A percentile compares a stretch with the other conserved stretches of the same genome.
Conservation (phyloP, 64 coral and sea anemone genomes). For the Exaiptasia diaphana region DNA sequence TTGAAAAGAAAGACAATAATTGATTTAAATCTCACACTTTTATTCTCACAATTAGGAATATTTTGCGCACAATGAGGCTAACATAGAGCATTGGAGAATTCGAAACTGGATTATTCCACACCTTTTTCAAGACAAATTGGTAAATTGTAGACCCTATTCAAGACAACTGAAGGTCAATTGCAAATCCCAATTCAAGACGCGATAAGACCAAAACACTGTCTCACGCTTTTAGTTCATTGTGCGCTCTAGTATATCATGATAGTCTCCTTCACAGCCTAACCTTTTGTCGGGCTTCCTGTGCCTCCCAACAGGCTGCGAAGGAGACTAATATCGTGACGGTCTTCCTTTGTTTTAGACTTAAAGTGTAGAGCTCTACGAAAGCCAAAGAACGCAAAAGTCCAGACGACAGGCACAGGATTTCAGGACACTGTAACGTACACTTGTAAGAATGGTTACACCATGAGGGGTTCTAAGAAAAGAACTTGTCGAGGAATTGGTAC, state of each 20-base stretch:
- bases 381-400: too few relatives aligned
- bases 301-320: not conserved
- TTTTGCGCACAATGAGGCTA: not conserved
- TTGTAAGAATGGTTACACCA: constrained; percentile 19
- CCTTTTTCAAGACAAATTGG: too few relatives aligned
- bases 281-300: not conserved
- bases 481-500: constrained; percentile 64
- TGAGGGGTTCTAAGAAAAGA: constrained; percentile 45
- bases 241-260: constrained; percentile 34
- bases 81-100: not conserved
- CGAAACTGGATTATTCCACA: too few relatives aligned
- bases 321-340: not conserved
- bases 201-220: too few relatives aligned
- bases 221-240: constrained; percentile 61
- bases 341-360: not conserved
- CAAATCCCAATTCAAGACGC: too few relatives aligned
- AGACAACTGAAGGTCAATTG: too few relatives aligned
- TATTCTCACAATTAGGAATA: too few relatives aligned
- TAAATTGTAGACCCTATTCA: too few relatives aligned
- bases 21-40: too few relatives aligned
- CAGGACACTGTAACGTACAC: constrained; percentile 27
- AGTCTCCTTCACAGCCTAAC: not conserved
- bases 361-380: not conserved
- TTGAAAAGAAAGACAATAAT: too few relatives aligned
- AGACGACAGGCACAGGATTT: not conserved